These are phyloP conservation scores for Goniozus legneri DNA, from an alignment of 1,140 invertebrate species.

Conservation along the genomic window DNA sequence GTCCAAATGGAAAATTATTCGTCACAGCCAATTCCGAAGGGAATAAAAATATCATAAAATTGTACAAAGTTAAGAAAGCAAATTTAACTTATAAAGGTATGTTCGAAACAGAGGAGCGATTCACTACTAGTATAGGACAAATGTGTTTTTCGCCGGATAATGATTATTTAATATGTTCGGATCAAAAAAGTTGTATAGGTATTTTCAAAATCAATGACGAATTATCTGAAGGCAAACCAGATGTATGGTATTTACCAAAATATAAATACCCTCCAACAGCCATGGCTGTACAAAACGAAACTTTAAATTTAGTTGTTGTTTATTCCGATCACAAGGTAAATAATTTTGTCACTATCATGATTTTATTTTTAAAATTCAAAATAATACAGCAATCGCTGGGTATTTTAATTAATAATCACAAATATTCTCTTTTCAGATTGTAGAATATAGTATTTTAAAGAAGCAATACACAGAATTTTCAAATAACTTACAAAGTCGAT, in stretches of 20 bases:
- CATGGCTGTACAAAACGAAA: slow-evolving; percentile 59
- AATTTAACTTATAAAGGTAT: slow-evolving; percentile 28
- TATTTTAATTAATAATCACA: slow-evolving; percentile 11
- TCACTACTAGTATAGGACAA: slow-evolving; percentile 29
- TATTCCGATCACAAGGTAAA: slow-evolving; percentile 72
- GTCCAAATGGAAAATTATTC: slow-evolving; percentile 44
- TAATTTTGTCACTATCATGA: neutral
- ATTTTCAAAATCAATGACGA: slow-evolving; percentile 56
- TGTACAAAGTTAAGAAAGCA: slow-evolving; percentile 40
- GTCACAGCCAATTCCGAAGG: slow-evolving; percentile 35
- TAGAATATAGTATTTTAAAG: slow-evolving; percentile 65
- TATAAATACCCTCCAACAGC: slow-evolving; percentile 65
- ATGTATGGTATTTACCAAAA: slow-evolving; percentile 61
- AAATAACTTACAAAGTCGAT: slow-evolving; percentile 47
- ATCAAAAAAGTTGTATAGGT: slow-evolving; percentile 59
- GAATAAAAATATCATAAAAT: slow-evolving; percentile 23
- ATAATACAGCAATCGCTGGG: no score
- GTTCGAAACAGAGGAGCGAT: slow-evolving; percentile 36
- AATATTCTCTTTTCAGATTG: slow-evolving; percentile 51
- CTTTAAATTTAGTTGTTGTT: slow-evolving; percentile 59
- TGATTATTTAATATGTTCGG: slow-evolving; percentile 62
- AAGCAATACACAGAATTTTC: slow-evolving; percentile 59
- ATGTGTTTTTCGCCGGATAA: slow-evolving; percentile 56
- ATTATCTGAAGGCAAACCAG: slow-evolving; percentile 36
- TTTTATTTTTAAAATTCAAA: neutral